Evolutionary conservation across 2,797 vertebrate species (phyloP).

Genomic region (Xenopus petersii): DNA sequence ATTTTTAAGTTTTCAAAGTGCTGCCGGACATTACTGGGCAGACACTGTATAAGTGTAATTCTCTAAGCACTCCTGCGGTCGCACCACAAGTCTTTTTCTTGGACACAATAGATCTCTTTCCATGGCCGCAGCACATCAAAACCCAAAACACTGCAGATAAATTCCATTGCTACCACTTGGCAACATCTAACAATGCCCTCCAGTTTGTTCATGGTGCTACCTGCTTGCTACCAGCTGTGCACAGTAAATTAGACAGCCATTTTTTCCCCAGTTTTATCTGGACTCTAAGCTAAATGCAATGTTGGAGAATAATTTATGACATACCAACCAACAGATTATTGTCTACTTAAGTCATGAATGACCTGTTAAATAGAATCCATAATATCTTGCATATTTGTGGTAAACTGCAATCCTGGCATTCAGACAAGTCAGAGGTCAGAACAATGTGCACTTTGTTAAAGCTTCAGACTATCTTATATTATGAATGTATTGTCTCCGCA

Average conservation of each 20-base stretch:
- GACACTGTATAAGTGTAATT: not conserved
- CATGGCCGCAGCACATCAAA: conserved; percentile 3
- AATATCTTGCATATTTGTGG: conserved; percentile 14
- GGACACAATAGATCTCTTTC: conserved; percentile 8
- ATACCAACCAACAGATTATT: conserved; percentile 40
- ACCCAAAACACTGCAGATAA: conserved; percentile 14
- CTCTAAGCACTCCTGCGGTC: not conserved
- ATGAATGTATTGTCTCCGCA: conserved; percentile 52
- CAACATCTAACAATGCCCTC: conserved; percentile 24
- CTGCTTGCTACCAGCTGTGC: conserved; percentile 25
- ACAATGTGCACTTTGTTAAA: conserved; percentile 50
- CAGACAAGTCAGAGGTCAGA: conserved; percentile 46
- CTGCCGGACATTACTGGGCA: not conserved
- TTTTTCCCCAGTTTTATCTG: conserved; percentile 11
- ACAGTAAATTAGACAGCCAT: conserved; percentile 2
- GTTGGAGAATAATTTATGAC: conserved; percentile 35
- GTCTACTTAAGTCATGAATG: conserved; percentile 9
- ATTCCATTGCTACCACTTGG: conserved; percentile 29
- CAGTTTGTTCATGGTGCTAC: conserved; percentile 17
- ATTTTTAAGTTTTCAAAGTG: no score
- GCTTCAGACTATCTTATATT: conserved; percentile 52
- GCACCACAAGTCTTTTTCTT: conserved; percentile 15
- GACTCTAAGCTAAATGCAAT: conserved; percentile 16
- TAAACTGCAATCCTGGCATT: conserved; percentile 34
- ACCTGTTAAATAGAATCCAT: conserved; percentile 19